Evolutionary conservation across 2,888 invertebrate genomes (phyloP), one percentile per base, ranked within the genome.

Genomic region (Pollenia labialis): DNA sequence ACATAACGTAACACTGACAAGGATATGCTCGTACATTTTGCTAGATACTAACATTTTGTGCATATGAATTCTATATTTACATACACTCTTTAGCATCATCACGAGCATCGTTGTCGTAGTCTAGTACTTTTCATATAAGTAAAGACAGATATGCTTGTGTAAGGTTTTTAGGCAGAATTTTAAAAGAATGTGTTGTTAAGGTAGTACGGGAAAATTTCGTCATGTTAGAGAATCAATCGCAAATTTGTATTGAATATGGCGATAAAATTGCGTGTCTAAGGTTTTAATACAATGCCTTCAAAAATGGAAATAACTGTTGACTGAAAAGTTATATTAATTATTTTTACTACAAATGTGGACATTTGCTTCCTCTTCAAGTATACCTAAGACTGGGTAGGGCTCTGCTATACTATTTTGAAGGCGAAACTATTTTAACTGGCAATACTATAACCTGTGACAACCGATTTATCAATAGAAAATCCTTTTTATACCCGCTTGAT

Each of bases 41-140:
- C n/a, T 40, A 71, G 54, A 62, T 71, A 69, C 76, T 44, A 72
- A 66, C 64, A 66, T 84, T 58, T 9, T 64, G 42, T 79, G 72
- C 58, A 72, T 72, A 84, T 66, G 77, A 84, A 84, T 79, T 84
- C 66, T 79, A 79, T 58, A 66, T 72, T 72, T 66, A 32, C 76
- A 71, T 76, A 48, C 52, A 14, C 54, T 54, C 54, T 4, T 44
- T 40, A 76, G 11, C 18, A 77, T 12, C 64, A 66, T n/a, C 71
- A 58, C 23, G 32, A 32, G 32, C 48, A 16, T 9, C 50, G 50
- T 58, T 58, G 18, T 52, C 44, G 23, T 50, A 23, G 71, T 50
- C 44, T 16, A 16, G 18, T 11, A 62, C 58, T 50, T 23, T 2
- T 46, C 14, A 50, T 18, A 46, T 46, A 42, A 54, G 46, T 23